Evolutionary conservation across 2,888 invertebrate species (phyloP).

Genomic region (Mycalesis mineus): DNA sequence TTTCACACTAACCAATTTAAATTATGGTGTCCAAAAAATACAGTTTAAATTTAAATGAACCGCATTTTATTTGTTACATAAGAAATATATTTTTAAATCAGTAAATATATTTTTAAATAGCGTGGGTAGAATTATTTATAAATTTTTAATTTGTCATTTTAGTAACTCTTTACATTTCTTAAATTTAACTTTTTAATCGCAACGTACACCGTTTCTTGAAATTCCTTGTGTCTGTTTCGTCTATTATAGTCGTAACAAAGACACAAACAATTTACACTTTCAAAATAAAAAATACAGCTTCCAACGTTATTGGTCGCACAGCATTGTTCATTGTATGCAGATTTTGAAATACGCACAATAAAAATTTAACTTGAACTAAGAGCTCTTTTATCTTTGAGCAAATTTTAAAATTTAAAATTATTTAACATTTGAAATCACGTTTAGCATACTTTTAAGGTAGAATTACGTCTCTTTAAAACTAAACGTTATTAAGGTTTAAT

Average conservation of each 20-base stretch:
- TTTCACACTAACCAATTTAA: too few species aligned
- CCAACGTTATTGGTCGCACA: constrained; percentile 27
- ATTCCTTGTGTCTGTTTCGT: constrained; percentile 13
- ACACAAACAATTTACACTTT: constrained; percentile 29
- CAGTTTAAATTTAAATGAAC: too few species aligned
- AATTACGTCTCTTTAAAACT: not conserved
- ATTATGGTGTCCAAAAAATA: too few species aligned
- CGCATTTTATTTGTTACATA: too few species aligned
- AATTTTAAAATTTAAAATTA: constrained; percentile 8
- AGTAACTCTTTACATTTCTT: not conserved
- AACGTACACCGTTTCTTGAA: constrained; percentile 3
- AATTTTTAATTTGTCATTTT: not conserved
- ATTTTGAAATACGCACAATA: constrained; percentile 29
- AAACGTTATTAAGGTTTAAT: too few species aligned
- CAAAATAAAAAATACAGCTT: constrained; percentile 23
- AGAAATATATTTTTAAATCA: too few species aligned
- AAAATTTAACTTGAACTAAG: constrained; percentile 22
- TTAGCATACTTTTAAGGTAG: not conserved
- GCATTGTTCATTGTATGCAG: constrained; percentile 35
- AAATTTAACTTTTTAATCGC: not conserved
- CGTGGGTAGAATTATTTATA: too few species aligned
- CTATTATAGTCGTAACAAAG: constrained; percentile 28
- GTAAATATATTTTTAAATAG: too few species aligned
- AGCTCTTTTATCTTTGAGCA: constrained; percentile 13
- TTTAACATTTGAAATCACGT: not conserved